Conservation (phyloP, 2,113 vertebrate genomes). For the Grammomys dolichurus region DNA sequence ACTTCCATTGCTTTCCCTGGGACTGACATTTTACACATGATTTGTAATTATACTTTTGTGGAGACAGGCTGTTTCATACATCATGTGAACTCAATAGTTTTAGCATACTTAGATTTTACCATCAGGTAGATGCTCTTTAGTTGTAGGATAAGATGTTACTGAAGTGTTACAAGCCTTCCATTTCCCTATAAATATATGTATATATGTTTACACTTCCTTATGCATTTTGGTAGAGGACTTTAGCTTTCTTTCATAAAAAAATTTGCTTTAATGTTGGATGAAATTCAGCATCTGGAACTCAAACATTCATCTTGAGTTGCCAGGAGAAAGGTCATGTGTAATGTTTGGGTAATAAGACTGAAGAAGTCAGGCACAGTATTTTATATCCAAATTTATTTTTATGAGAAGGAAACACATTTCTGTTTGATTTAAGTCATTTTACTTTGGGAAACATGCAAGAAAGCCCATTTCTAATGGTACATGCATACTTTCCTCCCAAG, state of each 20-base stretch:
- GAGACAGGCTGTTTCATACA: neutral
- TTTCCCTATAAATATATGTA: neutral
- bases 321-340: neutral
- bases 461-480: neutral
- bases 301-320: neutral
- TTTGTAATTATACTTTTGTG: neutral
- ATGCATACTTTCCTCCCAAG: neutral
- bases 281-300: neutral
- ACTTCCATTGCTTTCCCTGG: neutral
- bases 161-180: neutral
- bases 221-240: neutral
- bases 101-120: neutral
- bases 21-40: constrained; percentile 23
- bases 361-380: neutral
- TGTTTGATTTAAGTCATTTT: neutral
- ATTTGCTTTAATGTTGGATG: neutral
- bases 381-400: neutral
- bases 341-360: neutral
- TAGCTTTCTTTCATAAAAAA: neutral
- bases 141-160: neutral
- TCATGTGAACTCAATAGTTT: neutral
- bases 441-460: neutral
- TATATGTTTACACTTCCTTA: neutral
- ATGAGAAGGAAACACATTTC: neutral
- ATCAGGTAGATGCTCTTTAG: too few relatives aligned